Conservation (phyloP, 2,113 vertebrate species). For the Silurus asotus region DNA sequence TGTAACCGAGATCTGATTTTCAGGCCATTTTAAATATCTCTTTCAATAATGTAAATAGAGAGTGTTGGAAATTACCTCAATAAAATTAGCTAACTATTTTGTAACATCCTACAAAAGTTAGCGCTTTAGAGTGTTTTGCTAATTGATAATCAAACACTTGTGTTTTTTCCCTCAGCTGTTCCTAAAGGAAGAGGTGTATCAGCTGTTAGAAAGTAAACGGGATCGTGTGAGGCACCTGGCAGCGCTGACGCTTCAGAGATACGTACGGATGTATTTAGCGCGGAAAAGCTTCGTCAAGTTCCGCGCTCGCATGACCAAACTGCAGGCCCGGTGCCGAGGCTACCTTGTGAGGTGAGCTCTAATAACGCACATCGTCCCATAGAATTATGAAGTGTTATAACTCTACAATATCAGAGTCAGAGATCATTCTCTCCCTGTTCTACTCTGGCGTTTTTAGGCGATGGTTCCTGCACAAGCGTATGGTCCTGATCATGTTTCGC, state of each 20-base stretch:
- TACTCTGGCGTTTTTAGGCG: constrained; percentile 56
- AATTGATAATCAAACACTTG: not conserved
- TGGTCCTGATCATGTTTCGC: constrained; percentile 79
- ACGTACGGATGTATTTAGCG: constrained; percentile 77
- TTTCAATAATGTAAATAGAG: too few relatives aligned
- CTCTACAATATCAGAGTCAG: not conserved
- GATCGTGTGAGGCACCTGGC: constrained; percentile 82
- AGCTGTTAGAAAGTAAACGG: constrained; percentile 87
- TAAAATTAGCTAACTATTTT: not conserved
- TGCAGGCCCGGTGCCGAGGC: constrained; percentile 80
- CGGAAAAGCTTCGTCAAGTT: constrained; percentile 79
- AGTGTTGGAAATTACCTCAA: too few relatives aligned
- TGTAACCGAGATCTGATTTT: too few relatives aligned
- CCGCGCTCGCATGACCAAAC: constrained; percentile 69
- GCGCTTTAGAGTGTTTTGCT: not conserved
- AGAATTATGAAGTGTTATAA: not conserved
- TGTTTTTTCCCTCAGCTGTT: constrained; percentile 77
- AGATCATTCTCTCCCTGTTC: not conserved
- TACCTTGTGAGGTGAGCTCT: constrained; percentile 82
- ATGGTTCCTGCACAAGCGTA: constrained; percentile 76
- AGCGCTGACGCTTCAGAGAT: constrained; percentile 84
- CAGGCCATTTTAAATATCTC: too few relatives aligned
- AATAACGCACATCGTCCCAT: too few relatives aligned
- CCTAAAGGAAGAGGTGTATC: constrained; percentile 89
- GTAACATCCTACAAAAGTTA: too few relatives aligned